A percentile compares a stretch with the other conserved stretches of the same genome.
Evolutionary conservation across 1,140 invertebrate species (phyloP).

Genomic region (Drosophila tani): DNA sequence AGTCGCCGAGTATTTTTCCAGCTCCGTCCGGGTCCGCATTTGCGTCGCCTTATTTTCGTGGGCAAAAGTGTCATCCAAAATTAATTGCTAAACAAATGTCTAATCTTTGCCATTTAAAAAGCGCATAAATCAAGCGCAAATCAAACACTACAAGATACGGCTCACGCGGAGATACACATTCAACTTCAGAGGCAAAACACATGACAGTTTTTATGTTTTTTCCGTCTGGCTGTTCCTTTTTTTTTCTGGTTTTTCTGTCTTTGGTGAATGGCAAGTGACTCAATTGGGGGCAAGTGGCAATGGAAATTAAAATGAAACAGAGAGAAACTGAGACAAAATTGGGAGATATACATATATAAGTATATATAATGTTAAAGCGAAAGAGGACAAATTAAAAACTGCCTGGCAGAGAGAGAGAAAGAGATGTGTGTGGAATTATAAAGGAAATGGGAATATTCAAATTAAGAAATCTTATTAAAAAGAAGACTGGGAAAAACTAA

Average conservation of each 20-base stretch:
- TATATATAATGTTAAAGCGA: not conserved
- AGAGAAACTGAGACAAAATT: slow-evolving; percentile 11
- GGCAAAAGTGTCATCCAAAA: slow-evolving; percentile 72
- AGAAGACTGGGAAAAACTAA: slow-evolving; percentile 5
- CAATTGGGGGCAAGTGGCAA: slow-evolving; percentile 57
- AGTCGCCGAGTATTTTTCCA: not conserved
- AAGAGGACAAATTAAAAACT: slow-evolving; percentile 34
- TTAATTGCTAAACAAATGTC: slow-evolving; percentile 83
- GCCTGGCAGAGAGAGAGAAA: not conserved
- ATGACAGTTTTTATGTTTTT: slow-evolving; percentile 53
- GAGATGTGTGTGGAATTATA: slow-evolving; percentile 20
- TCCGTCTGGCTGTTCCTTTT: slow-evolving; percentile 15
- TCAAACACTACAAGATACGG: slow-evolving; percentile 60
- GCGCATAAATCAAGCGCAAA: slow-evolving; percentile 80
- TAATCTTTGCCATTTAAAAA: slow-evolving; percentile 83
- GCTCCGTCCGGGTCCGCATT: not conserved
- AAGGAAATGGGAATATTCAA: slow-evolving; percentile 27
- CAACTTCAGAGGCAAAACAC: slow-evolving; percentile 34
- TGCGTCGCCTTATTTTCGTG: slow-evolving; percentile 52
- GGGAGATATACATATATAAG: not conserved
- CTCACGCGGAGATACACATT: slow-evolving; percentile 16
- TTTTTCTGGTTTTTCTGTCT: slow-evolving; percentile 2
- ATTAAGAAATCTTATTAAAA: slow-evolving; percentile 21
- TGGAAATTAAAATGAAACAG: slow-evolving; percentile 52
- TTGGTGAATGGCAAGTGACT: slow-evolving; percentile 55